Evolutionary conservation across 1,140 invertebrate species (phyloP).

Genomic region (Calycopis cecrops): DNA sequence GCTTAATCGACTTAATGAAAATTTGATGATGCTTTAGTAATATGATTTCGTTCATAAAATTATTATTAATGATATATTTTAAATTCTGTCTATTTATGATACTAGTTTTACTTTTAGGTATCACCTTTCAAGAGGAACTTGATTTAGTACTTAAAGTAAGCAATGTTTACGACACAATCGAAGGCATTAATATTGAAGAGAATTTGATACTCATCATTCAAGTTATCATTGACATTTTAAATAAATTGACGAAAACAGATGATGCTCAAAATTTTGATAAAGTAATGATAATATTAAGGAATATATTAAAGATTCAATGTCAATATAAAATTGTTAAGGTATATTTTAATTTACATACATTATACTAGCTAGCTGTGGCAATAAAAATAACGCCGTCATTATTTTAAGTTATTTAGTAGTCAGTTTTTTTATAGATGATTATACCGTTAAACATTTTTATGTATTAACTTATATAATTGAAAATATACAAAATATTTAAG

Average conservation of each 20-base stretch:
- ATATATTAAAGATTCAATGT: not conserved
- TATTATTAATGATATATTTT: not conserved
- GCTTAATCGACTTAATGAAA: constrained; percentile 33
- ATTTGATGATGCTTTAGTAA: constrained; percentile 66
- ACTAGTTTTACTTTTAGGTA: not conserved
- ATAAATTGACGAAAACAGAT: not conserved
- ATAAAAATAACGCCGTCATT: too few relatives aligned
- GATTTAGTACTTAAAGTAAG: not conserved
- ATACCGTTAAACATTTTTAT: too few relatives aligned
- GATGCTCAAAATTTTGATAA: not conserved
- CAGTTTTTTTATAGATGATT: too few relatives aligned
- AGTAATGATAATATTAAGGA: not conserved
- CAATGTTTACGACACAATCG: not conserved
- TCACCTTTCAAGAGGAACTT: not conserved
- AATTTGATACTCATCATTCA: not conserved
- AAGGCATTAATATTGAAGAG: not conserved
- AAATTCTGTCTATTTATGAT: not conserved
- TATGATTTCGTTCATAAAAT: constrained; percentile 45
- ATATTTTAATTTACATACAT: too few relatives aligned
- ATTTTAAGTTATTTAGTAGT: too few relatives aligned
- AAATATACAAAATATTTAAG: too few relatives aligned
- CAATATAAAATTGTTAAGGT: not conserved
- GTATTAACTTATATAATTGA: too few relatives aligned
- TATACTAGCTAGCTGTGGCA: too few relatives aligned
- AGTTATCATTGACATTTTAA: not conserved